Base-by-base conservation (phyloP, 1,140 invertebrate species). In the Tenebrio molitor region DNA sequence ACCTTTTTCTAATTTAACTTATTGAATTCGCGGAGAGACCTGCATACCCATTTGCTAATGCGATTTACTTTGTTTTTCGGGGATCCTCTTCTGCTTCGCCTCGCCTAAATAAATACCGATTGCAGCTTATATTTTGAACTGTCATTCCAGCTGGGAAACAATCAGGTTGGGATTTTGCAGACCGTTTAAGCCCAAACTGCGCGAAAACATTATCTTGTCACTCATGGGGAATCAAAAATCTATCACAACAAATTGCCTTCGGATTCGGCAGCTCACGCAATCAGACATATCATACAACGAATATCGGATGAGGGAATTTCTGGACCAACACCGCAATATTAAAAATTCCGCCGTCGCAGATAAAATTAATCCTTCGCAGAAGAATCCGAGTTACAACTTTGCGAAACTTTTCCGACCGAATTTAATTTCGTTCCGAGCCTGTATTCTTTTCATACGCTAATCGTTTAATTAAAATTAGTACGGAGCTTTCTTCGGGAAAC, bases 371-470 rank as follows among this genome's bases (percentile, higher is more conserved):
- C 42, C 29, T 44, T 44, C n/a, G 15, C 4, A 17, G 29, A 44
- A 41, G 65, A 65, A 39, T 46, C 21, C 19, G 15, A 29, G 58
- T 19, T 66, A 65, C 58, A 66, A 64, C 58, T 71, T 66, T 50
- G 16, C 42, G 29, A 42, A 74, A 74, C 72, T 74, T 74, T 71
- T 74, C 58, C 46, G 65, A 53, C 58, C 69, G 62, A 74, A 71
- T 69, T 73, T 73, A 73, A 74, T 74, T 74, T 71, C 72, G 67
- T 67, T 66, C 58, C 36, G 66, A 69, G 41, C 44, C 17, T 68
- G 53, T 66, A 66, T 71, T 74, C 72, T 74, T 74, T 74, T 74
- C 72, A 74, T 74, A 74, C 72, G 72, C 68, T 74, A 74, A 74
- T 74, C 72, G 46, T 74, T 74, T 74, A 74, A 74, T 74, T 74